These are phyloP conservation scores for Venustoraphidia nigricollis DNA, from an alignment of 2,888 invertebrate genomes.

Conservation along the genomic window DNA sequence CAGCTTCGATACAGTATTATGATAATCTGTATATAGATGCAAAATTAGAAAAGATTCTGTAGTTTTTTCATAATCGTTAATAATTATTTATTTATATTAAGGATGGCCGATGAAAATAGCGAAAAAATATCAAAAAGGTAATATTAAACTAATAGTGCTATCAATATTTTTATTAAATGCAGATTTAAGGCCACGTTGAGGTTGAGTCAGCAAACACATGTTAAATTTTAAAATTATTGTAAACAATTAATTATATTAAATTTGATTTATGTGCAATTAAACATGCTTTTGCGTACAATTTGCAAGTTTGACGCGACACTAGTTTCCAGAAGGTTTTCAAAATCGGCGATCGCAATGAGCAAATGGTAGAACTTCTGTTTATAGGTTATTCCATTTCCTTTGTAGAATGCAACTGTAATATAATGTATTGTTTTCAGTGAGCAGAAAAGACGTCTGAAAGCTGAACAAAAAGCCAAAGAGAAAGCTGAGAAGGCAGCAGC, in stretches of 20 bases:
- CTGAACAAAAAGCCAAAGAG: slow-evolving; percentile 86
- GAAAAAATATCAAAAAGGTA: slow-evolving; percentile 57
- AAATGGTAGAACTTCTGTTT: not conserved
- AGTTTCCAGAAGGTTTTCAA: not conserved
- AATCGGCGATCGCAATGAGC: not conserved
- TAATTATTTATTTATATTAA: no score
- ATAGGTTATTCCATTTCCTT: no score
- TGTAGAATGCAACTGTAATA: not conserved
- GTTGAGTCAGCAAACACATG: not conserved
- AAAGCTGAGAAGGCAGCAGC: slow-evolving; percentile 62
- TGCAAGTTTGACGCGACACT: not conserved
- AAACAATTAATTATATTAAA: slow-evolving; percentile 1
- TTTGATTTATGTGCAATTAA: not conserved
- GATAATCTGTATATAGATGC: no score
- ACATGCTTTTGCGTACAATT: not conserved
- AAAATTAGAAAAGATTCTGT: no score
- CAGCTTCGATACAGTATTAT: no score
- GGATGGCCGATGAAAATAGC: slow-evolving; percentile 38
- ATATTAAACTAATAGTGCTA: slow-evolving; percentile 19
- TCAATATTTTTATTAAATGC: slow-evolving; percentile 3
- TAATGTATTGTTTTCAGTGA: slow-evolving; percentile 48
- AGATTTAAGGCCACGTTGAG: slow-evolving; percentile 6
- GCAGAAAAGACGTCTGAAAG: slow-evolving; percentile 78
- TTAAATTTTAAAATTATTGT: slow-evolving; percentile 5
- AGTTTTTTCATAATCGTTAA: no score